These are phyloP conservation scores for Athripsodes cinereus DNA, from an alignment of 2,888 invertebrate species.

Conservation along the genomic window DNA sequence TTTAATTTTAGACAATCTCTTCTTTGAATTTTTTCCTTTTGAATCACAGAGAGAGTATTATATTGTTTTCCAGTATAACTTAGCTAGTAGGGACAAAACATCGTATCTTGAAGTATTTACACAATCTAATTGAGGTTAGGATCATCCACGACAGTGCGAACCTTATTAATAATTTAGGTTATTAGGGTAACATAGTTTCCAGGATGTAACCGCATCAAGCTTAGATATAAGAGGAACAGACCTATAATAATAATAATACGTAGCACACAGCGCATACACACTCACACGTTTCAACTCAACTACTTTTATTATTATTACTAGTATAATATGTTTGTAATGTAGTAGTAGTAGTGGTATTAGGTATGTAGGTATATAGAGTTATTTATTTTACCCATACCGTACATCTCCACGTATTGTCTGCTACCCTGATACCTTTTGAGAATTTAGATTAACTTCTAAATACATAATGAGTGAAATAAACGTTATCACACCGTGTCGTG, in stretches of 20 bases:
- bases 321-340: too few species aligned
- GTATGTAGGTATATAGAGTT: not conserved
- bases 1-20: too few species aligned
- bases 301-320: too few species aligned
- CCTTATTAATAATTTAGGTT: conserved; percentile 4
- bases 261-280: too few species aligned
- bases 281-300: too few species aligned
- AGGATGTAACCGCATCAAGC: not conserved
- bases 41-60: too few species aligned
- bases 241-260: too few species aligned
- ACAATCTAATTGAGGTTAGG: conserved; percentile 1
- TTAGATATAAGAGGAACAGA: not conserved
- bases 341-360: not conserved
- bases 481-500: not conserved
- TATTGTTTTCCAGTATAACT: too few species aligned
- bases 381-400: not conserved
- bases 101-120: not conserved
- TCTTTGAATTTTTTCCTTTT: too few species aligned
- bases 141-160: conserved; percentile 1
- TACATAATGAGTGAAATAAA: not conserved
- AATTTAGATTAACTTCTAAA: conserved; percentile 4
- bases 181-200: conserved; percentile 5
- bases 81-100: not conserved
- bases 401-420: conserved; percentile 3
- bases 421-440: conserved; percentile 4